phyloP scores from a whole-genome alignment of 2,113 vertebrate species.

The Galemys pyrenaicus region DNA sequence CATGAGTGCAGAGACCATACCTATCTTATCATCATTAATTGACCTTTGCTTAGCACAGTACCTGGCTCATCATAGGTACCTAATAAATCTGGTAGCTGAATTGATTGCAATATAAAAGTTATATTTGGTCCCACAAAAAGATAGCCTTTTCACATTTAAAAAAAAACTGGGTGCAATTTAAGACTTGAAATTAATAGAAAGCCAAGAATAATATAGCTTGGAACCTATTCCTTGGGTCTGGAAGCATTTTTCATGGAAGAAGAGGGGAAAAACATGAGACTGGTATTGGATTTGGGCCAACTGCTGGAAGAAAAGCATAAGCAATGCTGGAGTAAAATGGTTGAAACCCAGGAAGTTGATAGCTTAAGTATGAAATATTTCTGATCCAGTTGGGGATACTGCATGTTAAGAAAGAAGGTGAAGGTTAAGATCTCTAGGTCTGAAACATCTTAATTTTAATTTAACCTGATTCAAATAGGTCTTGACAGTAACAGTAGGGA shows the following conservation, averaged over 20 bases:
- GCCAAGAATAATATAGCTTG: slow-evolving; percentile 27
- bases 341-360: not conserved
- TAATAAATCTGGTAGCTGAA: not conserved
- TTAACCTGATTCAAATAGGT: slow-evolving; percentile 48
- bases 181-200: not conserved
- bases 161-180: not conserved
- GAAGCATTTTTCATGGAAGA: slow-evolving; percentile 35
- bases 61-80: not conserved
- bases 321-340: not conserved
- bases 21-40: not conserved
- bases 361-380: not conserved
- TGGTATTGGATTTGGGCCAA: not conserved
- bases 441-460: slow-evolving; percentile 44
- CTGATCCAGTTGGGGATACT: not conserved
- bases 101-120: not conserved
- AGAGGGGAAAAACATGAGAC: not conserved
- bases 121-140: not conserved
- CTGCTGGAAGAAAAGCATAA: not conserved
- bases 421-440: not conserved
- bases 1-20: not conserved
- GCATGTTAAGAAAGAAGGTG: not conserved
- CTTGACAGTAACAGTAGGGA: slow-evolving; percentile 61
- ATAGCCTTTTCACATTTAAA: not conserved
- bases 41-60: not conserved
- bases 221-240: not conserved